Conservation (phyloP, 2,113 vertebrate genomes). For the Tenrec ecaudatus region DNA sequence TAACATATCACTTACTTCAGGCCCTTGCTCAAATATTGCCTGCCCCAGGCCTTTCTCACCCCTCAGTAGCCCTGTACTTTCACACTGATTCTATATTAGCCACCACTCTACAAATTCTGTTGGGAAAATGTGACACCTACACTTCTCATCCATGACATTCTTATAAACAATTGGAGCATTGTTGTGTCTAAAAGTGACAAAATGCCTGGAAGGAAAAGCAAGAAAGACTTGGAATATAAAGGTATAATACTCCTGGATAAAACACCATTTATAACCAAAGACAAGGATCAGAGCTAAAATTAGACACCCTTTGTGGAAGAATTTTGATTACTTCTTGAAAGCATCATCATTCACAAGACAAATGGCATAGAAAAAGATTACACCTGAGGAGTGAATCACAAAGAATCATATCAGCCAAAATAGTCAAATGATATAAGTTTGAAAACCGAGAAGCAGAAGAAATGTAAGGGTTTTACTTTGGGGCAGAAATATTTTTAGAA, state of each 20-base stretch:
- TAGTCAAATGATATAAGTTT: conserved; percentile 43
- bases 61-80: not conserved
- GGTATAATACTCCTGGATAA: not conserved
- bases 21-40: not conserved
- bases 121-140: not conserved
- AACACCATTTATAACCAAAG: not conserved
- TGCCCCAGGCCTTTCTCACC: not conserved
- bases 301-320: not conserved
- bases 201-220: not conserved
- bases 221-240: conserved; percentile 23
- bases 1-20: not conserved
- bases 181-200: not conserved
- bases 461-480: conserved; percentile 45
- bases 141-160: not conserved
- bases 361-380: conserved; percentile 26
- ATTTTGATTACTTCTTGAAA: conserved; percentile 29
- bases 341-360: conserved; percentile 10
- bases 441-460: conserved; percentile 55
- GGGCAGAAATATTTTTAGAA: conserved; percentile 24
- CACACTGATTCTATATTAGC: not conserved
- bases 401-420: not conserved
- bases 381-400: not conserved
- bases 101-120: not conserved
- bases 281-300: conserved; percentile 31
- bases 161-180: not conserved